Percentiles rank a stretch among this genome's conserved stretches.
phyloP scores from a whole-genome alignment of 2,113 vertebrate species.

The Piaya cayana region DNA sequence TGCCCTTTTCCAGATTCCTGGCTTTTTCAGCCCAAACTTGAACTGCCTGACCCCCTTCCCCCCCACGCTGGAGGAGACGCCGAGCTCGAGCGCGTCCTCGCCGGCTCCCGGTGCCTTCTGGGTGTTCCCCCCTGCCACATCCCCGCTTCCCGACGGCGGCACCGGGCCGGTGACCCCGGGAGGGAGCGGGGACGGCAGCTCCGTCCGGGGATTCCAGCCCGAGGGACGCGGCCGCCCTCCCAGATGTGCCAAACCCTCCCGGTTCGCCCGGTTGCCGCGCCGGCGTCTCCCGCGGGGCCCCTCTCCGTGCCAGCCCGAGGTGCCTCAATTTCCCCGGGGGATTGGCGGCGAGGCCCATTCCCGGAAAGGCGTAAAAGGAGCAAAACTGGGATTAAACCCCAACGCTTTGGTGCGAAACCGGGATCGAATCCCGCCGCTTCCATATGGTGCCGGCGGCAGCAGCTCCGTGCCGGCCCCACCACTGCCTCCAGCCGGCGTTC shows the following conservation, averaged over 20 bases:
- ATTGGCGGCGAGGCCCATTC: too few relatives aligned
- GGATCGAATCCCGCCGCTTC: neutral
- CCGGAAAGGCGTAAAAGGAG: neutral
- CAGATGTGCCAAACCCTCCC: neutral
- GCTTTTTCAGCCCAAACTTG: conserved; percentile 45
- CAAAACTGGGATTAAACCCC: neutral
- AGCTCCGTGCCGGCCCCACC: neutral
- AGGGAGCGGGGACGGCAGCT: neutral
- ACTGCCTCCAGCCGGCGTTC: neutral
- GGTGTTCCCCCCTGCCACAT: neutral
- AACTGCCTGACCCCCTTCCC: conserved; percentile 18
- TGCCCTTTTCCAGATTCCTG: conserved; percentile 22
- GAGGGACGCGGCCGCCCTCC: neutral
- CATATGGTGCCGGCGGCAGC: neutral
- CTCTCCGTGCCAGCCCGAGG: fast-evolving
- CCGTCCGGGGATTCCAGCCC: fast-evolving
- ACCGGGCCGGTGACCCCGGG: fast-evolving
- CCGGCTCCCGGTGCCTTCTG: neutral
- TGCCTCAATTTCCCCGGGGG: neutral
- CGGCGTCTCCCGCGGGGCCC: fast-evolving
- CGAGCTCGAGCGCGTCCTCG: neutral
- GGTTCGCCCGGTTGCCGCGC: neutral
- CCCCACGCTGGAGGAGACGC: neutral
- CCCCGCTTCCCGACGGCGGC: neutral
- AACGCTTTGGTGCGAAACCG: neutral